These are phyloP conservation scores for Apodemia zela DNA, from an alignment of 2,888 invertebrate species.

Conservation along the genomic window DNA sequence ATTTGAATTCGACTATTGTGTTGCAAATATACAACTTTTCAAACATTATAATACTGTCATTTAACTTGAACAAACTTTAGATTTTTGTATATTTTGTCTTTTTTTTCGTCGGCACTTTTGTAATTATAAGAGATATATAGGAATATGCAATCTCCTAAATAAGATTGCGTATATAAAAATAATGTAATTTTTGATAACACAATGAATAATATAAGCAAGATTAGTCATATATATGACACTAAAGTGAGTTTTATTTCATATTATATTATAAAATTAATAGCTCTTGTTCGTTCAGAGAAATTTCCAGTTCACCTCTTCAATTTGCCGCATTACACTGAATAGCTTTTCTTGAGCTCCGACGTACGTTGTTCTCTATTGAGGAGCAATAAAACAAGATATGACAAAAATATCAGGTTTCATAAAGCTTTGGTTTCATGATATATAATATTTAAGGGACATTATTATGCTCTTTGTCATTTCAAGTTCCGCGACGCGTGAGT, in stretches of 20 bases:
- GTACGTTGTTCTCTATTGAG: conserved; percentile 65
- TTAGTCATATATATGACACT: not conserved
- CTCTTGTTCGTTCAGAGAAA: conserved; percentile 23
- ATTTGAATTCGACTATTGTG: too few species aligned
- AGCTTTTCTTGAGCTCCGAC: conserved; percentile 48
- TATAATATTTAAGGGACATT: conserved; percentile 75
- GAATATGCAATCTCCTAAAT: too few species aligned
- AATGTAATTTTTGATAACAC: too few species aligned
- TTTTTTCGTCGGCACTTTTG: too few species aligned
- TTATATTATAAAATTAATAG: not conserved
- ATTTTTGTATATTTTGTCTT: too few species aligned
- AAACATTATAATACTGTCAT: too few species aligned
- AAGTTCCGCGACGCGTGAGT: conserved; percentile 42
- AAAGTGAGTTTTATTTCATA: not conserved
- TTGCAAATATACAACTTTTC: too few species aligned
- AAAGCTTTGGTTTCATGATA: conserved; percentile 77
- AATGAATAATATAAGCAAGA: too few species aligned
- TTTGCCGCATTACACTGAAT: conserved; percentile 55
- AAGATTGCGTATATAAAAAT: too few species aligned
- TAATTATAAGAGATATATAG: too few species aligned
- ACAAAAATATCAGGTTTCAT: conserved; percentile 81
- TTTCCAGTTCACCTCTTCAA: conserved; percentile 46
- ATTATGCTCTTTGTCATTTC: conserved; percentile 63
- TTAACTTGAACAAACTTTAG: too few species aligned
- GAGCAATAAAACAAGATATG: conserved; percentile 77